Percentiles rank a stretch among this genome's conserved stretches.
Conservation (phyloP, 2,113 vertebrate species). For the Chionomys nivalis region DNA sequence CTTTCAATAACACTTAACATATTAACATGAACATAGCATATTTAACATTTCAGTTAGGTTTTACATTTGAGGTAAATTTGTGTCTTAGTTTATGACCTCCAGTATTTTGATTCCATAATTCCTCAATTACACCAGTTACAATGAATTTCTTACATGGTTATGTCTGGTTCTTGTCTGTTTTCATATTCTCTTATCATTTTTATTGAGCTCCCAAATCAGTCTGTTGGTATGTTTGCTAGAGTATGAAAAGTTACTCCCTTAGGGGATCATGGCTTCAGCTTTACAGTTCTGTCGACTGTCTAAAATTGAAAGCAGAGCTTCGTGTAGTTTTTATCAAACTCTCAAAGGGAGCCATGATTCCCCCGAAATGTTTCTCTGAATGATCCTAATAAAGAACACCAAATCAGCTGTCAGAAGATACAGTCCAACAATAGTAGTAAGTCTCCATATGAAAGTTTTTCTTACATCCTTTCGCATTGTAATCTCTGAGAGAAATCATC, state of each 20-base stretch:
- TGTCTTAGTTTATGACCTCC: not conserved
- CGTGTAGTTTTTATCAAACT: not conserved
- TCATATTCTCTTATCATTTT: not conserved
- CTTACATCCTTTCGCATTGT: not conserved
- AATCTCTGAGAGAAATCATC: not conserved
- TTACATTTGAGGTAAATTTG: not conserved
- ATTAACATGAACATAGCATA: not conserved
- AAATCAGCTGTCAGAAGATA: not conserved
- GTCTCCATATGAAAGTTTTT: not conserved
- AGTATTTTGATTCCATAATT: constrained; percentile 4
- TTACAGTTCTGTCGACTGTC: not conserved
- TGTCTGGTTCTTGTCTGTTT: not conserved
- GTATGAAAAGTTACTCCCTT: not conserved
- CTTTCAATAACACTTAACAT: not conserved
- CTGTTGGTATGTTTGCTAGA: not conserved
- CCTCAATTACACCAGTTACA: not conserved
- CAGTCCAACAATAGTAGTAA: not conserved
- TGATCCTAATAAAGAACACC: not conserved
- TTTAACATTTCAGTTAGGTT: not conserved
- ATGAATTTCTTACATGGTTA: not conserved
- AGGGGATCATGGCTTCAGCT: not conserved
- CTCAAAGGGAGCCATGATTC: constrained; percentile 5
- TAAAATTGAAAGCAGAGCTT: constrained; percentile 34
- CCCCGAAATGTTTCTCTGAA: not conserved
- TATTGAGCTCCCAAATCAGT: not conserved